Base-by-base conservation (phyloP, 1,140 invertebrate genomes). In the Ruditapes philippinarum region DNA sequence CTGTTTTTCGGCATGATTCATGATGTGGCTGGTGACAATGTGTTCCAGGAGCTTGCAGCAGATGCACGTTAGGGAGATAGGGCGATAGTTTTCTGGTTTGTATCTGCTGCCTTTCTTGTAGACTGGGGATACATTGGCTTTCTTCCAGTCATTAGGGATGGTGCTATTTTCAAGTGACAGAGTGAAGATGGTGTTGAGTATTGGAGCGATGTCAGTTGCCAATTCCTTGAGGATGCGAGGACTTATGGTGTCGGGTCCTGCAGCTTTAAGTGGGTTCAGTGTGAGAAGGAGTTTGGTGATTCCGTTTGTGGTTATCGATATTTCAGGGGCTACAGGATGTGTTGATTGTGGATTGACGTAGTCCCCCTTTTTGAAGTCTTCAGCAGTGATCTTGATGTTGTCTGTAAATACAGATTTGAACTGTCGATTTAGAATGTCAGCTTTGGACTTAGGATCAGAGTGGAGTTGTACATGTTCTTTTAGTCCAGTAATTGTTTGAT, bases 11-110 rank as follows among this genome's bases (percentile, higher is more conserved):
- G 40, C 22, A 40, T 88, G 65, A 3, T 65, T 57, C 62, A 80
- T 89, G 2, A 89, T 82, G 38, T 78, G 28, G n/a, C 60, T 86
- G 22, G 40, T 74, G 36, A 88, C 60, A 3, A 74, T 78, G 49
- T 90, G 85, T 68, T 92, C 85, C 76, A 92, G 40, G 17, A 92
- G 36, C 84, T 90, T 91, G 54, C 89, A 91, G 14, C 51, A 31
- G 7, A 89, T 89, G 36, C 54, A 89, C 14, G 86, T 91, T 7
- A 90, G 79, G n/a, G 89, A 90, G 17, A 91, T 70, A 28, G 80
- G 89, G 11, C 89, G 81, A 51, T 90, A 91, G 68, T 90, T 91
- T 22, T 49, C 73, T 28, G 79, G 28, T 2, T 36, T 57, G 14
- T 57, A 57, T 40, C 42, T 73, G 33, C 90, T n/a, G 54, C 91